phyloP scores from a whole-genome alignment of 1,140 invertebrate species.

The Psix sp. region DNA sequence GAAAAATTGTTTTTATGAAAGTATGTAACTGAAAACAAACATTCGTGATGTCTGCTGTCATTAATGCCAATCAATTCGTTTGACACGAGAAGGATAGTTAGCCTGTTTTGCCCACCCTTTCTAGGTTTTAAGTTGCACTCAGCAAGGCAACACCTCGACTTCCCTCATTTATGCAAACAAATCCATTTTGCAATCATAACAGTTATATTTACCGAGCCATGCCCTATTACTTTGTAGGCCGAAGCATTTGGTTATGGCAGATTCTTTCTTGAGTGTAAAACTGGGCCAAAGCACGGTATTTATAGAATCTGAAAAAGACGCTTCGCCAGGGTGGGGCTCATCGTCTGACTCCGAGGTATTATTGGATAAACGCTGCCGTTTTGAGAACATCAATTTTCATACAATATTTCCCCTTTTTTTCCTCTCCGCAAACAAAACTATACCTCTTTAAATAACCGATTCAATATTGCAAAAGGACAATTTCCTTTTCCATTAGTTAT shows the following conservation, averaged over 20 bases:
- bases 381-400: conserved; percentile 16
- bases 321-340: conserved; percentile 51
- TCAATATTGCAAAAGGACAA: too few relatives aligned
- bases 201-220: conserved; percentile 47
- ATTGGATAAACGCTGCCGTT: conserved; percentile 39
- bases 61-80: conserved; percentile 45
- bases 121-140: too few relatives aligned
- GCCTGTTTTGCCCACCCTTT: conserved; percentile 34
- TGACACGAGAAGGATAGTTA: too few relatives aligned
- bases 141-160: conserved; percentile 2
- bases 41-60: conserved; percentile 23
- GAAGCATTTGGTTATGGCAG: conserved; percentile 40
- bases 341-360: conserved; percentile 52
- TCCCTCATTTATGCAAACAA: conserved; percentile 37
- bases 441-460: too few relatives aligned
- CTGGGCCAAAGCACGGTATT: conserved; percentile 44
- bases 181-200: conserved; percentile 54
- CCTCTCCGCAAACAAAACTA: background rate
- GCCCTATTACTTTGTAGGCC: conserved; percentile 44
- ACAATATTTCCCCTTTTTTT: conserved; percentile 1
- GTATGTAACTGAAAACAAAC: conserved; percentile 28
- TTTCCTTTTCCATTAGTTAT: too few relatives aligned
- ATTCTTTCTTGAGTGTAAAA: conserved; percentile 41
- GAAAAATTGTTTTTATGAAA: background rate
- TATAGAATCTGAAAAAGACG: conserved; percentile 51